Percentiles rank a stretch among this genome's conserved stretches.
Evolutionary conservation across 2,888 invertebrate genomes (phyloP).

Genomic region (Leptopilina myrica): DNA sequence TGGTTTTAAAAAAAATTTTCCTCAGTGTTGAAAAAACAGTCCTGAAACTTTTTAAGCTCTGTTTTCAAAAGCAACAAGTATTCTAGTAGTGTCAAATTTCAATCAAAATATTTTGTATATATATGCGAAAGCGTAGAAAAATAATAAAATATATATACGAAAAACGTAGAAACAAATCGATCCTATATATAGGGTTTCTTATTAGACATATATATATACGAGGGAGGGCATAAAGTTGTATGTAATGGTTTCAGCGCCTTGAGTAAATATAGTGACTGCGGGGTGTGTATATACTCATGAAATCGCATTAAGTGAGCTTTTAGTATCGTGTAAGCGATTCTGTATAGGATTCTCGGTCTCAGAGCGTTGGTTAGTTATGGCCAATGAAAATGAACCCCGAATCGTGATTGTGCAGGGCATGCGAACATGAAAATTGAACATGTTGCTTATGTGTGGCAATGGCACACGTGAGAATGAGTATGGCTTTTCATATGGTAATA

Average conservation of each 20-base stretch:
- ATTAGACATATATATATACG: conserved; percentile 18
- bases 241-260: conserved; percentile 30
- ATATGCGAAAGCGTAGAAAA: no score
- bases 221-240: conserved; percentile 1
- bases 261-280: conserved; percentile 40
- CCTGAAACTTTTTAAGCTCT: no score
- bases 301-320: conserved; percentile 55
- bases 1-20: no score
- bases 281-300: conserved; percentile 49
- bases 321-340: conserved; percentile 56
- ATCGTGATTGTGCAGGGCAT: conserved; percentile 15
- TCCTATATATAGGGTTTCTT: conserved; percentile 13
- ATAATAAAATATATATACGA: no score
- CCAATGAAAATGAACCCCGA: conserved; percentile 40
- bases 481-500: conserved; percentile 55
- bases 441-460: conserved; percentile 3
- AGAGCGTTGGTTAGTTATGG: conserved; percentile 41
- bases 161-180: background rate
- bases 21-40: no score
- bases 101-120: no score
- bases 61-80: no score
- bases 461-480: conserved; percentile 32
- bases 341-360: conserved; percentile 27
- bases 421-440: conserved; percentile 12
- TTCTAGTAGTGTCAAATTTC: no score